phyloP scores from a whole-genome alignment of 1,140 invertebrate species.

The Lamellibrachia luymesi region DNA sequence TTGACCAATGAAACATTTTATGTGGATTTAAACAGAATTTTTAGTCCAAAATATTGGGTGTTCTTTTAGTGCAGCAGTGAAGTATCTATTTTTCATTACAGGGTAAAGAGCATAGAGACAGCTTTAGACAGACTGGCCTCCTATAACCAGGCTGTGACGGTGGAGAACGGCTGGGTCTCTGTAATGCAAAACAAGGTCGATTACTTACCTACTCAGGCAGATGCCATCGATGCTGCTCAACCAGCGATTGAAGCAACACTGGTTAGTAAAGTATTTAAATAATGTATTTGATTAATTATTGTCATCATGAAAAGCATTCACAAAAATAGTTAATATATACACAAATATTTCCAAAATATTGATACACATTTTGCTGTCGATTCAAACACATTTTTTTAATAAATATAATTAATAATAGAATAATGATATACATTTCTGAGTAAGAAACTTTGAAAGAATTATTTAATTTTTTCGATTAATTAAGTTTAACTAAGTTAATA shows the following conservation, averaged over 20 bases:
- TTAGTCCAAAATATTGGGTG: neutral
- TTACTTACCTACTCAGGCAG: neutral
- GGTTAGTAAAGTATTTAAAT: slow-evolving; percentile 10
- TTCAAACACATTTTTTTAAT: neutral
- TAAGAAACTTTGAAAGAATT: neutral
- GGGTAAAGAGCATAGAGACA: slow-evolving; percentile 38
- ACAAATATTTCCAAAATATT: neutral
- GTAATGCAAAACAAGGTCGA: slow-evolving; percentile 4
- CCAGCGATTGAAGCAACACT: neutral
- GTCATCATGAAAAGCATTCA: neutral
- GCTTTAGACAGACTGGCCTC: slow-evolving; percentile 50
- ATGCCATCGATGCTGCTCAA: slow-evolving; percentile 10
- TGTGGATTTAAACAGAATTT: too few species aligned
- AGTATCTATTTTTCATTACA: neutral
- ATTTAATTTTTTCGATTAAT: neutral
- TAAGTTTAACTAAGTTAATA: too few species aligned
- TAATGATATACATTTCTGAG: neutral
- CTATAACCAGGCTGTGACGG: slow-evolving; percentile 47
- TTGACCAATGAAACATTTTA: too few species aligned
- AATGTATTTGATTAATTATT: slow-evolving; percentile 30
- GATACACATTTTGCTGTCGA: too few species aligned
- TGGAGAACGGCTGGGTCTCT: slow-evolving; percentile 42
- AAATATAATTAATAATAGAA: neutral
- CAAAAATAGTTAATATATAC: neutral
- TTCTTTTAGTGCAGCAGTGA: neutral